phyloP scores from a whole-genome alignment of 2,113 vertebrate species.

The Corythornis cristatus region DNA sequence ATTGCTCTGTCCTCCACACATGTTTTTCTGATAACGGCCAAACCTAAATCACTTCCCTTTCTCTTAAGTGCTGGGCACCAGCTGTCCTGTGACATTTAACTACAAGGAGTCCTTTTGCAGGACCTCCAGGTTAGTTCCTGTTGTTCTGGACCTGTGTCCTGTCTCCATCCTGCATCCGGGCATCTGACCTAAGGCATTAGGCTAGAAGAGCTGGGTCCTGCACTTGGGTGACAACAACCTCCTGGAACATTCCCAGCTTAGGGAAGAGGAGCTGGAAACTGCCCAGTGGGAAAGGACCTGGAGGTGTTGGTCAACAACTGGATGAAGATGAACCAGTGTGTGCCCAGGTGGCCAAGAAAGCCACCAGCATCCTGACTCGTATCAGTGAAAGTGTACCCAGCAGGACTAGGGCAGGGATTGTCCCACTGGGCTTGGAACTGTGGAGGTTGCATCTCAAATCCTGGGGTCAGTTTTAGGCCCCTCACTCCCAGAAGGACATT shows the following conservation, averaged over 20 bases:
- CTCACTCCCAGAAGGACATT: neutral
- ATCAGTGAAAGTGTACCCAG: neutral
- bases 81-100: constrained; percentile 45
- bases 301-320: neutral
- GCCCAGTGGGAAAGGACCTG: neutral
- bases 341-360: neutral
- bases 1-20: constrained; percentile 30
- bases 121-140: constrained; percentile 20
- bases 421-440: neutral
- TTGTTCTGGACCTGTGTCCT: neutral
- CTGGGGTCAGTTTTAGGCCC: neutral
- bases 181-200: neutral
- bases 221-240: neutral
- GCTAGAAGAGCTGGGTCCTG: neutral
- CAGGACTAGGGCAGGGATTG: rapidly evolving
- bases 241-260: neutral
- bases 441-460: rapidly evolving
- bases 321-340: neutral
- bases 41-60: constrained; percentile 65
- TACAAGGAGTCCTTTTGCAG: neutral
- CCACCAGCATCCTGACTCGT: neutral
- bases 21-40: constrained; percentile 56
- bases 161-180: neutral
- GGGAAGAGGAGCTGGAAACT: neutral
- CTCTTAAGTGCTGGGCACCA: constrained; percentile 42